A percentile compares a stretch with the other conserved stretches of the same genome.
These are phyloP conservation scores for Rhimphoctona megacephalus DNA, from an alignment of 2,888 invertebrate genomes.

Conservation along the genomic window DNA sequence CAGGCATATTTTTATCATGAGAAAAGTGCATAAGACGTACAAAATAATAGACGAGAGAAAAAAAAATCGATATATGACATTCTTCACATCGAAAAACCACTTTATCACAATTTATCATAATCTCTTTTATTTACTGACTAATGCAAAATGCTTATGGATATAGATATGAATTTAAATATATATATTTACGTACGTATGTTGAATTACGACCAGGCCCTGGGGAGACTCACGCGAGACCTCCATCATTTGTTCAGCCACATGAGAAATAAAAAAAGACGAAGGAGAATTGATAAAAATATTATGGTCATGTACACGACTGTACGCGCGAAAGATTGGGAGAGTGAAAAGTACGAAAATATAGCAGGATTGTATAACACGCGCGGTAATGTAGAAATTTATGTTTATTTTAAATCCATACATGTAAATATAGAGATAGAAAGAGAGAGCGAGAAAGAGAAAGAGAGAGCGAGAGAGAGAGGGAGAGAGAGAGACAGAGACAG, in stretches of 20 bases:
- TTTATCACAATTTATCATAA: conserved; percentile 68
- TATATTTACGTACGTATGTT: conserved; percentile 26
- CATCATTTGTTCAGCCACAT: conserved; percentile 54
- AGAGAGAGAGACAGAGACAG: background rate
- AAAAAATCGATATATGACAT: conserved; percentile 14
- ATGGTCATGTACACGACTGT: background rate
- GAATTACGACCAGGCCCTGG: conserved; percentile 58
- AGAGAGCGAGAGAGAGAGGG: too few species aligned
- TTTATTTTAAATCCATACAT: background rate
- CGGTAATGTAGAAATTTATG: conserved; percentile 36
- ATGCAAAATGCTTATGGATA: conserved; percentile 40
- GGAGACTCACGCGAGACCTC: conserved; percentile 66
- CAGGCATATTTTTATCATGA: conserved; percentile 13
- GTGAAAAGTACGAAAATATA: conserved; percentile 56
- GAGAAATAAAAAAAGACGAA: conserved; percentile 30
- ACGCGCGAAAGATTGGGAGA: conserved; percentile 27
- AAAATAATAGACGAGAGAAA: background rate
- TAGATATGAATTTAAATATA: background rate
- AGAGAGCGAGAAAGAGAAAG: too few species aligned
- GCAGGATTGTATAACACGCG: conserved; percentile 33
- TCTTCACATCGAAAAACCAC: conserved; percentile 57
- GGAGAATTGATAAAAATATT: conserved; percentile 9
- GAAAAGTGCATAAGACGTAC: conserved; percentile 1
- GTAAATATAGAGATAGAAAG: background rate
- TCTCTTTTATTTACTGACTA: conserved; percentile 48